Base-by-base conservation (phyloP, 2,113 vertebrate genomes). In the Grus americana region DNA sequence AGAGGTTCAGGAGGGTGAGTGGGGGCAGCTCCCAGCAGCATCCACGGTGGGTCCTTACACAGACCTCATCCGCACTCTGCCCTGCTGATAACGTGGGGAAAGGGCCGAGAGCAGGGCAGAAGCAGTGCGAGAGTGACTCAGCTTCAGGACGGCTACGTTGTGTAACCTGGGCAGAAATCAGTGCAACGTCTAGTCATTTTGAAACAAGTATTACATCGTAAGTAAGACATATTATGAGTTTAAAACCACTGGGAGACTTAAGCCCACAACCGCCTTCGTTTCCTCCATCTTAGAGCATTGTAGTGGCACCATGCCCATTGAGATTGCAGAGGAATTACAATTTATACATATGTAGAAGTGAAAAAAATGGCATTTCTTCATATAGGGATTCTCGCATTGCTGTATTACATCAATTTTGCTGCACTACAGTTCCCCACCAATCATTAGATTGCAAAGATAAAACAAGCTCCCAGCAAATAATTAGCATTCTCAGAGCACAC, bases 81-180 rank as follows among this genome's bases (percentile, higher is more conserved):
- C 14, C 32, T 30, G 24, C 22, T 8, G 20, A 29, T 26, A 49
- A 30, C 4, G 1, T 18, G 49, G 21, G 42, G 29, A 46, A 50
- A 32, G 32, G 58, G 12, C 59, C 15, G 15, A 6, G 57, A 63
- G 49, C 32, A 42, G 47, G 36, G 9, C 17, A 34, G 32, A 50
- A 57, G 29, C 12, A 22, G 12, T 36, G 24, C 2, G 11, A 27
- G 65, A 46, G n/a, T 20, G 57, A 7, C 32, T 40, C 49, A 19
- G 15, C 17, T 40, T 34, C 78, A 36, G 40, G 47, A 62, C 24
- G 3, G 1, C 23, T 1, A 0, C 11, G 2, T 3, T 12, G 19
- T 9, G 14, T 19, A 34, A 19, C 55, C 47, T 36, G 34, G 23
- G 55, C 49, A 40, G 47, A 27, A 78, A 78, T 32, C 44, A 29